A percentile compares a stretch with the other conserved stretches of the same genome.
Conservation (phyloP, 2,113 vertebrate genomes). For the Rhinolophus sinicus region DNA sequence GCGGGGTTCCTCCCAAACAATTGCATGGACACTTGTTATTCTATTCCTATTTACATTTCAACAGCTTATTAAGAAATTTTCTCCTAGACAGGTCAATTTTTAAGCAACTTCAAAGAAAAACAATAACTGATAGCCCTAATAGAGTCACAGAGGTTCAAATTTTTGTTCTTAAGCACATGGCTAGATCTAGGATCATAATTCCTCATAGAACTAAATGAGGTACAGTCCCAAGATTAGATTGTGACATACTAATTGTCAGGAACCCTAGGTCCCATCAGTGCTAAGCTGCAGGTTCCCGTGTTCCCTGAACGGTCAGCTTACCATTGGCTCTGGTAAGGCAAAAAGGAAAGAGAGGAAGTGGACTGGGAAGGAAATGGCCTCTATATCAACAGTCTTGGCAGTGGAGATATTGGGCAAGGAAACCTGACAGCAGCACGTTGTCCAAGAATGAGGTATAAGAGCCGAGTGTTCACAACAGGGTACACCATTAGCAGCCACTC, state of each 20-base stretch:
- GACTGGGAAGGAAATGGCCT: background rate
- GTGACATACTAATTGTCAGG: background rate
- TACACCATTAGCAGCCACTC: rapidly evolving
- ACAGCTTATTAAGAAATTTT: background rate
- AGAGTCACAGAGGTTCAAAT: background rate
- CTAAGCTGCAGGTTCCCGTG: background rate
- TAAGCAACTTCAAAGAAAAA: slow-evolving; percentile 18
- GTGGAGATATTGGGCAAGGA: background rate
- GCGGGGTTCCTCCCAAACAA: background rate
- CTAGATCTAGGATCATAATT: background rate
- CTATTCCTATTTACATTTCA: background rate
- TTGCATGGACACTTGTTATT: background rate
- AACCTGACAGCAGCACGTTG: background rate
- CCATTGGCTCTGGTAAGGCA: background rate
- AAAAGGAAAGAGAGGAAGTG: background rate
- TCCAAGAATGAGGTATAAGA: rapidly evolving
- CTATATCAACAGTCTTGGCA: background rate
- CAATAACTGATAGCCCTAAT: background rate
- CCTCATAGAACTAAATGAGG: background rate
- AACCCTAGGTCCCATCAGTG: background rate
- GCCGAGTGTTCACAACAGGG: background rate
- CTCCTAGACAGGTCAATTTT: background rate
- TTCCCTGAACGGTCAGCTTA: background rate
- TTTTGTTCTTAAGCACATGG: background rate
- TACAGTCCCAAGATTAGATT: background rate